Conservation (phyloP, 2,113 vertebrate genomes). For the Cochlearius cochlearius region DNA sequence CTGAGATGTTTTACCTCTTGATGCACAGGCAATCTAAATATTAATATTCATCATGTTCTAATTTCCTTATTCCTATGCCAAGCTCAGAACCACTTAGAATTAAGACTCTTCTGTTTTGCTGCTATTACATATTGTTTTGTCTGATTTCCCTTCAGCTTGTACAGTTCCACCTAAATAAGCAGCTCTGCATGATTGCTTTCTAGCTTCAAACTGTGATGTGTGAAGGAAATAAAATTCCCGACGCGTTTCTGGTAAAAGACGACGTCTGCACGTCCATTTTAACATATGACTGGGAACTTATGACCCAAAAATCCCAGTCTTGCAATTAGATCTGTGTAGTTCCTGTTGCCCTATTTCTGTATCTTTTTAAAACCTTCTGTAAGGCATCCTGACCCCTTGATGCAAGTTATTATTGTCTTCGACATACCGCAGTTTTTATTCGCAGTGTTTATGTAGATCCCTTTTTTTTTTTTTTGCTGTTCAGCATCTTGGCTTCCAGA, state of each 20-base stretch:
- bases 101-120: conserved; percentile 3
- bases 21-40: not conserved
- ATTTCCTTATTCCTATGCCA: conserved; percentile 49
- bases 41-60: conserved; percentile 34
- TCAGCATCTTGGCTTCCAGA: not conserved
- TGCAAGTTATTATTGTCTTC: not conserved
- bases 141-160: conserved; percentile 14
- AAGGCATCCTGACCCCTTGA: not conserved
- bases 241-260: not conserved
- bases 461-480: not conserved
- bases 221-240: not conserved
- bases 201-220: not conserved
- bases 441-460: not conserved
- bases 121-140: not conserved
- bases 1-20: conserved; percentile 2
- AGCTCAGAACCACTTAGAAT: not conserved
- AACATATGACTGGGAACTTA: not conserved
- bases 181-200: not conserved
- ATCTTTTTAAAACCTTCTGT: not conserved
- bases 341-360: not conserved
- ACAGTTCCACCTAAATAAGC: not conserved
- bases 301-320: not conserved
- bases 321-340: not conserved
- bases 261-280: not conserved
- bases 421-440: not conserved